Percentiles rank a stretch among this genome's conserved stretches.
These are phyloP conservation scores for Lepilemur septentrionalis DNA, from an alignment of 2,797 vertebrate species.

Conservation along the genomic window DNA sequence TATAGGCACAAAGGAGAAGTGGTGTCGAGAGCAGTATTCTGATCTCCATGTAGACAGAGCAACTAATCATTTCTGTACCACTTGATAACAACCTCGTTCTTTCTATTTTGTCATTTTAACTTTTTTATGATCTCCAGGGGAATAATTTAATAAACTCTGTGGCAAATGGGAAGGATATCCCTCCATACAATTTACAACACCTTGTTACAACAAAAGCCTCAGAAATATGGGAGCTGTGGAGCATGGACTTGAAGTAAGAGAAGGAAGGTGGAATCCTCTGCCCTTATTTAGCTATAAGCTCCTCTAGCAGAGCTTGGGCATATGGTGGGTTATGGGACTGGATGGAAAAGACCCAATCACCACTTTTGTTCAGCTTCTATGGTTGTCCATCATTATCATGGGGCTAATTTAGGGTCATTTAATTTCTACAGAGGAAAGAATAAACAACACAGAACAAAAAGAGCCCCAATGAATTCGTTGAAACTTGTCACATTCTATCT, in stretches of 20 bases:
- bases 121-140: constrained; percentile 27
- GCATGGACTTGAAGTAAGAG: neutral
- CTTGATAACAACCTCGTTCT: constrained; percentile 4
- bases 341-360: neutral
- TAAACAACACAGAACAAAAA: neutral
- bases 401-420: neutral
- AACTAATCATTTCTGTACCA: constrained; percentile 5
- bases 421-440: neutral
- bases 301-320: neutral
- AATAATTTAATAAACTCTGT: constrained; percentile 33
- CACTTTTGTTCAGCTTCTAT: neutral
- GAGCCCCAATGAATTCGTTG: neutral
- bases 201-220: neutral
- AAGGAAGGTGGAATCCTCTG: neutral
- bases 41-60: neutral
- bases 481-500: neutral
- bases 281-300: neutral
- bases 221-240: neutral
- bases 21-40: neutral
- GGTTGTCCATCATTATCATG: neutral
- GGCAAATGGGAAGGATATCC: neutral
- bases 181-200: neutral
- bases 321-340: neutral
- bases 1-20: neutral
- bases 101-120: neutral